Conservation (phyloP, 2,888 invertebrate species). For the Hirtodrosophila trivittata region DNA sequence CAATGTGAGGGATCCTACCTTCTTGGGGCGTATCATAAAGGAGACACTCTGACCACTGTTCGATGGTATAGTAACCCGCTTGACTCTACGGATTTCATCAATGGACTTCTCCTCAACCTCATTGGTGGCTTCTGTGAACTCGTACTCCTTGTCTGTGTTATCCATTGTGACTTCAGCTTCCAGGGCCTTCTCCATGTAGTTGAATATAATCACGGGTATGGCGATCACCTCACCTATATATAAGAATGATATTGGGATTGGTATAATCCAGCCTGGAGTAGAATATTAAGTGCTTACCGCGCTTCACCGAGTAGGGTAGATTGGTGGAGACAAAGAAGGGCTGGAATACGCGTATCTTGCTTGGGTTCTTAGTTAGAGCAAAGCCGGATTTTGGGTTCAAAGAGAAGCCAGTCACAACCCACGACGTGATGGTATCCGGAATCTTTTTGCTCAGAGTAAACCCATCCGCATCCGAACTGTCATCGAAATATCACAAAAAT, state of each 20-base stretch:
- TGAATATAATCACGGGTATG: constrained; percentile 94
- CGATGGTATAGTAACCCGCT: constrained; percentile 87
- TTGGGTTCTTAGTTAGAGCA: constrained; percentile 88
- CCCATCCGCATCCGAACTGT: constrained; percentile 68
- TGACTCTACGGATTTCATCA: constrained; percentile 77
- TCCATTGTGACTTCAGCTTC: constrained; percentile 93
- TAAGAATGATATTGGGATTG: too few relatives aligned
- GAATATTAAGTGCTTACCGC: too few relatives aligned
- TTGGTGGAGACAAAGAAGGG: constrained; percentile 94
- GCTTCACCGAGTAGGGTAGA: constrained; percentile 94
- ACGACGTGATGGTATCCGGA: constrained; percentile 93
- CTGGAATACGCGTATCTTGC: constrained; percentile 90
- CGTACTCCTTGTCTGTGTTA: constrained; percentile 91
- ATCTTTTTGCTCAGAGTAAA: constrained; percentile 85
- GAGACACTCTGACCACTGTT: constrained; percentile 91
- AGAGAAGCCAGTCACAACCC: constrained; percentile 93
- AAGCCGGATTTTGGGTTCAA: constrained; percentile 90
- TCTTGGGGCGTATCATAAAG: constrained; percentile 91
- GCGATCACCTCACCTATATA: constrained; percentile 94
- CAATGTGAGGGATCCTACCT: constrained; percentile 89
- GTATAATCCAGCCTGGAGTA: too few relatives aligned
- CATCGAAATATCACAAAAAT: background rate
- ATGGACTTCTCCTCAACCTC: constrained; percentile 89
- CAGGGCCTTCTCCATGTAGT: constrained; percentile 91
- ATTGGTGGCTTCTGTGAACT: constrained; percentile 91